Percentiles rank a stretch among this genome's conserved stretches.
Evolutionary conservation across 2,888 invertebrate genomes (phyloP).

Genomic region (Nomada ruficornis): DNA sequence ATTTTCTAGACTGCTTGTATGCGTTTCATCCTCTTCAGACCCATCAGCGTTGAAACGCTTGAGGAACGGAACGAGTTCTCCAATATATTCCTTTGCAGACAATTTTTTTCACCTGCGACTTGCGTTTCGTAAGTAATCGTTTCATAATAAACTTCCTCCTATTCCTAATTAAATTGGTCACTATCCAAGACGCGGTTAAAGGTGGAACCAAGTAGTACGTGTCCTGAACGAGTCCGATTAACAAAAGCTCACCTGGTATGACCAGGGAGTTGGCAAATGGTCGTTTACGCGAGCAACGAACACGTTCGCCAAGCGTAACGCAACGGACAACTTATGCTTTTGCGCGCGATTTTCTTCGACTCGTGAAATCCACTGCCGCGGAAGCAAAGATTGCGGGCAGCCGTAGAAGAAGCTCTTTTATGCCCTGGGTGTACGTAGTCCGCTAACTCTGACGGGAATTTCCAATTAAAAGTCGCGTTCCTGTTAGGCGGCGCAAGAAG

Average conservation of each 20-base stretch:
- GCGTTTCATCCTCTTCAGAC: too few species aligned
- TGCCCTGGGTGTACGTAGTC: background rate
- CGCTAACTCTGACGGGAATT: background rate
- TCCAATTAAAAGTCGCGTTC: conserved; percentile 13
- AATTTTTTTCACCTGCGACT: too few species aligned
- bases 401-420: conserved; percentile 3
- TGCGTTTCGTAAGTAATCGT: too few species aligned
- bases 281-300: conserved; percentile 52
- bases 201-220: background rate
- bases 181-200: too few species aligned
- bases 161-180: too few species aligned
- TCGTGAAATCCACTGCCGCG: conserved; percentile 4
- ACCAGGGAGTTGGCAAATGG: conserved; percentile 32
- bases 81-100: too few species aligned
- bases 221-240: conserved; percentile 10
- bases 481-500: background rate
- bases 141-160: too few species aligned
- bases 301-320: conserved; percentile 30
- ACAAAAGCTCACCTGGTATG: conserved; percentile 26
- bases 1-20: background rate
- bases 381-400: background rate
- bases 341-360: conserved; percentile 18
- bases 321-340: conserved; percentile 19
- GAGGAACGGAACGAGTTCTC: too few species aligned
- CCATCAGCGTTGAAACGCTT: too few species aligned